Evolutionary conservation across 2,888 invertebrate species (phyloP).

Genomic region (Litoditis marina): DNA sequence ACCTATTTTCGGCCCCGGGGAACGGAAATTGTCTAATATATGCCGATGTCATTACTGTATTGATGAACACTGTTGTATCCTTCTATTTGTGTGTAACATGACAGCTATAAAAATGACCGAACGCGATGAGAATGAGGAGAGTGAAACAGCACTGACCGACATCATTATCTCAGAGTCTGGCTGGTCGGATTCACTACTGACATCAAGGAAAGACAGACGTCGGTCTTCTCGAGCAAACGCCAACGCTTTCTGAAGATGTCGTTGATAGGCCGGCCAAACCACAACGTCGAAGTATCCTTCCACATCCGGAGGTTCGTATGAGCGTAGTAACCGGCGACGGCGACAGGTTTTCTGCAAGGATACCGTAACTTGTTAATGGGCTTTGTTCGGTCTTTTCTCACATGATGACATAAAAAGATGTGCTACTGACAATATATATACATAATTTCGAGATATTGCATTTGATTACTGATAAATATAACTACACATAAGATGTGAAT

Average conservation of each 20-base stretch:
- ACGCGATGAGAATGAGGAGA: too few relatives aligned
- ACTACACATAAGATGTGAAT: too few relatives aligned
- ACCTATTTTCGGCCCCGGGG: too few relatives aligned
- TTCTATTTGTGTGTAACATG: too few relatives aligned
- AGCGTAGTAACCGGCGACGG: slow-evolving; percentile 37
- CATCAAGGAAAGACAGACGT: slow-evolving; percentile 39
- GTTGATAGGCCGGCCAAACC: slow-evolving; percentile 77
- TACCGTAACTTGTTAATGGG: neutral
- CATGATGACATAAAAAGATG: neutral
- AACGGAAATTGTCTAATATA: too few relatives aligned
- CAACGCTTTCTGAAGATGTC: slow-evolving; percentile 58
- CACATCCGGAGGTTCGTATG: slow-evolving; percentile 82
- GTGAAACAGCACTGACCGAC: slow-evolving; percentile 1
- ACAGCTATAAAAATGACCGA: too few relatives aligned
- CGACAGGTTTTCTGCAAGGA: slow-evolving; percentile 47
- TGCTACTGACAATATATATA: neutral
- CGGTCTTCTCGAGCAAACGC: slow-evolving; percentile 25
- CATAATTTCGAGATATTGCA: neutral
- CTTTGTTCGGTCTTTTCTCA: too few relatives aligned
- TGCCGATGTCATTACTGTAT: too few relatives aligned
- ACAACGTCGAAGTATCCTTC: slow-evolving; percentile 75
- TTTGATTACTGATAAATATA: too few relatives aligned
- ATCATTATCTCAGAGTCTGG: slow-evolving; percentile 14
- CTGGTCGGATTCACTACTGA: slow-evolving; percentile 22
- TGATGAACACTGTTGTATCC: too few relatives aligned